Conservation (phyloP, 2,888 invertebrate species). For the Protonemura montana region DNA sequence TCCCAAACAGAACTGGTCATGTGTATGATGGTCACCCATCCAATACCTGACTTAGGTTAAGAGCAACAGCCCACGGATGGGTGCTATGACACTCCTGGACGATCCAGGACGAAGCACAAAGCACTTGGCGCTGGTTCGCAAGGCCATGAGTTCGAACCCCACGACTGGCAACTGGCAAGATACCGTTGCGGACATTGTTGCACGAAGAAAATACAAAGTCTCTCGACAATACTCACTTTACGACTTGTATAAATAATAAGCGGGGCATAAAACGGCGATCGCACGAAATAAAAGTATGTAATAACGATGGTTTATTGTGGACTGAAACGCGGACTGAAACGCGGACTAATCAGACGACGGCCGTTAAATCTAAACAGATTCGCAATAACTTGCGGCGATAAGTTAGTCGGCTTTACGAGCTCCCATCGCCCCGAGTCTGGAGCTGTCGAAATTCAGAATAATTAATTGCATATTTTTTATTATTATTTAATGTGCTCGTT, state of each 20-base stretch:
- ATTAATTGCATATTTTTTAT: constrained; percentile 19
- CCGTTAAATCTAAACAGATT: constrained; percentile 8
- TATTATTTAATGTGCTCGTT: not conserved
- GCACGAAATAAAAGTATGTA: not conserved
- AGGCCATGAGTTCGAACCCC: no score
- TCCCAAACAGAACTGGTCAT: no score
- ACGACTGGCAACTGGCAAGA: no score
- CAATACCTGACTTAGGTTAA: no score
- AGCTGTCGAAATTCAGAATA: constrained; percentile 22
- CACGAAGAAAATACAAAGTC: no score
- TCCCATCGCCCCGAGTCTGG: not conserved
- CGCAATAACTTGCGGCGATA: constrained; percentile 29
- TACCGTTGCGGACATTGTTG: no score
- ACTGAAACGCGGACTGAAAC: not conserved
- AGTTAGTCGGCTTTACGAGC: constrained; percentile 28
- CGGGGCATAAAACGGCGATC: not conserved
- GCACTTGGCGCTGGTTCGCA: no score
- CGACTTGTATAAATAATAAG: not conserved
- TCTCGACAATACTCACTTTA: not conserved
- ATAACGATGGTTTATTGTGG: constrained; percentile 14
- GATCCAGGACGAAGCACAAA: no score
- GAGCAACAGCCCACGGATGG: no score
- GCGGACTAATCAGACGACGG: not conserved
- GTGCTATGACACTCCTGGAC: no score
- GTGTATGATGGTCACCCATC: no score